Percentiles rank a stretch among this genome's conserved stretches.
Evolutionary conservation across 2,113 vertebrate genomes (phyloP).

Genomic region (Aegotheles bennettii): DNA sequence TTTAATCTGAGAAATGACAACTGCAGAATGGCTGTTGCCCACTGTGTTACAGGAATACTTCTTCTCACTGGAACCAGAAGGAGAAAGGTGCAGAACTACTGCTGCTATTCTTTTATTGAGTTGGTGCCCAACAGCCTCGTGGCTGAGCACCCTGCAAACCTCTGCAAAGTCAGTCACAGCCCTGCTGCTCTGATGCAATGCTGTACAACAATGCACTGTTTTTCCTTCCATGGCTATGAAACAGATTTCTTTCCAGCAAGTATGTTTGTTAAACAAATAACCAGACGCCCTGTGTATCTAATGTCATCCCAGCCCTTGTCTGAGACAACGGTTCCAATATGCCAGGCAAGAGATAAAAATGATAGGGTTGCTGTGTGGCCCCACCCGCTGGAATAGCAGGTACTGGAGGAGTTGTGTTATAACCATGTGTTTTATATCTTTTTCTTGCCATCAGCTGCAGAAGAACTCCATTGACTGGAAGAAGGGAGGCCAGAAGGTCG

Average conservation of each 20-base stretch:
- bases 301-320: constrained; percentile 2
- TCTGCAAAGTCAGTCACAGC: neutral
- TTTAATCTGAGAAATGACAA: neutral
- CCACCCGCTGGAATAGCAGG: neutral
- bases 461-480: neutral
- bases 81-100: neutral
- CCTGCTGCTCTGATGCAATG: neutral
- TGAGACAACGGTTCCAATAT: neutral
- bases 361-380: neutral
- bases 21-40: neutral
- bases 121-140: neutral
- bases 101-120: neutral
- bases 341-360: neutral
- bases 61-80: neutral
- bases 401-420: neutral
- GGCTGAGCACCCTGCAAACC: neutral
- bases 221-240: neutral
- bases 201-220: neutral
- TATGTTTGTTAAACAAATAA: constrained; percentile 42
- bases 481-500: neutral
- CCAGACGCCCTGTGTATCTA: neutral
- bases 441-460: constrained; percentile 35
- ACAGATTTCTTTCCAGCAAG: neutral
- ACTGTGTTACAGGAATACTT: neutral
- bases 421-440: neutral